phyloP scores from a whole-genome alignment of 2,888 invertebrate genomes.

The Drosophila sordidula region DNA sequence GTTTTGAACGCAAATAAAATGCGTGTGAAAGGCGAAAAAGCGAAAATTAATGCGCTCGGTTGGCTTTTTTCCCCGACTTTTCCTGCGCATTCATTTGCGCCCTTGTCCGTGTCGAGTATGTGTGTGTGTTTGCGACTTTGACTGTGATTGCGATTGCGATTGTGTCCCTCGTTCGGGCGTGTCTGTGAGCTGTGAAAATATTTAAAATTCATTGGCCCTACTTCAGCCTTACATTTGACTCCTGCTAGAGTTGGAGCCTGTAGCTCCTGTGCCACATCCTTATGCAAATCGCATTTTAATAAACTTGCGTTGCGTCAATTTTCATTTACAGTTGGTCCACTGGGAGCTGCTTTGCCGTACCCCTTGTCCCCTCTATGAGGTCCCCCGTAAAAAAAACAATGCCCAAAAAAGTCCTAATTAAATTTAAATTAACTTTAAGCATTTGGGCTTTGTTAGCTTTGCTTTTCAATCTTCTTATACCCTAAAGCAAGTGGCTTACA shows the following conservation, averaged over 20 bases:
- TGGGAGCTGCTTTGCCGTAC: slow-evolving; percentile 40
- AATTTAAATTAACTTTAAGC: slow-evolving; percentile 81
- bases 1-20: slow-evolving; percentile 68
- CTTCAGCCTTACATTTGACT: slow-evolving; percentile 54
- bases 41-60: slow-evolving; percentile 69
- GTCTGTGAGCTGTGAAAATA: slow-evolving; percentile 60
- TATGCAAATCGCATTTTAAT: slow-evolving; percentile 80
- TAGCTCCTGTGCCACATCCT: slow-evolving; percentile 49
- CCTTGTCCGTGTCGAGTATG: slow-evolving; percentile 11
- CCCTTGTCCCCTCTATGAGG: background rate
- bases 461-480: slow-evolving; percentile 52
- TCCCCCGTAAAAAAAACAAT: slow-evolving; percentile 54
- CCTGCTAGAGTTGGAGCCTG: slow-evolving; percentile 6
- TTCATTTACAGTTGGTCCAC: slow-evolving; percentile 77
- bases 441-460: slow-evolving; percentile 74
- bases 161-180: slow-evolving; percentile 35
- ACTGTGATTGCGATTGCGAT: slow-evolving; percentile 25
- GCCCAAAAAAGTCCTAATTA: slow-evolving; percentile 71
- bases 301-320: slow-evolving; percentile 78
- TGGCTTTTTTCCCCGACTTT: slow-evolving; percentile 52
- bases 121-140: slow-evolving; percentile 16
- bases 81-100: slow-evolving; percentile 25
- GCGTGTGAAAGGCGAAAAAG: slow-evolving; percentile 67
- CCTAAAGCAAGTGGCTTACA: background rate
- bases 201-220: slow-evolving; percentile 71